A percentile compares a stretch with the other conserved stretches of the same genome.
Evolutionary conservation across 2,888 invertebrate species (phyloP).

Genomic region (Encarsia formosa): DNA sequence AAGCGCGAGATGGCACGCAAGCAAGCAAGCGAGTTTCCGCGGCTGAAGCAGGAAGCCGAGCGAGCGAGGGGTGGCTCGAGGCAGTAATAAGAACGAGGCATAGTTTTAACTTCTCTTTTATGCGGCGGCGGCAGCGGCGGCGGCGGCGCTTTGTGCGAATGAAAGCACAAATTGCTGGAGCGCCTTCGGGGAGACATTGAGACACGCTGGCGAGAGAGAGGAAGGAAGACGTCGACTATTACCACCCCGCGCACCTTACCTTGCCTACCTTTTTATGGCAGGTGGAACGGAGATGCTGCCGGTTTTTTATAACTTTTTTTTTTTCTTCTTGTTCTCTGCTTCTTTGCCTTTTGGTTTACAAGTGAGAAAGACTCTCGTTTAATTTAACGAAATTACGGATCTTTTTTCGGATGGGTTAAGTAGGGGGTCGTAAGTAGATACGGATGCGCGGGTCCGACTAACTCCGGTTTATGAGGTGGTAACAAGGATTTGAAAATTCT

Average conservation of each 20-base stretch:
- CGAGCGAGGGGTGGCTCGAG: slow-evolving; percentile 42
- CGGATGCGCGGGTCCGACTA: no score
- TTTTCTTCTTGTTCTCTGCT: no score
- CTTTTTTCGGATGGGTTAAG: no score
- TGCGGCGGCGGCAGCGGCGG: slow-evolving; percentile 43
- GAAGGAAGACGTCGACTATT: background rate
- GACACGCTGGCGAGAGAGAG: slow-evolving; percentile 34
- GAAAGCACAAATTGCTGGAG: slow-evolving; percentile 50
- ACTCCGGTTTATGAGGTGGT: no score
- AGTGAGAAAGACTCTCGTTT: no score
- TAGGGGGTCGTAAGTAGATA: no score
- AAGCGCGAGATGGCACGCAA: slow-evolving; percentile 4
- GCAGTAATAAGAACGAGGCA: slow-evolving; percentile 52
- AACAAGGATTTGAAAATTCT: no score
- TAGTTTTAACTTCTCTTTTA: slow-evolving; percentile 52
- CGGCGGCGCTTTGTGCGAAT: slow-evolving; percentile 47
- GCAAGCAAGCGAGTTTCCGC: background rate
- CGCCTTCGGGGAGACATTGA: slow-evolving; percentile 52
- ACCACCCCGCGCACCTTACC: no score
- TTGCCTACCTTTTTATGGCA: background rate
- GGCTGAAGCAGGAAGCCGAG: background rate
- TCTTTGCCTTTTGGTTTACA: no score
- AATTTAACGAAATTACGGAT: no score
- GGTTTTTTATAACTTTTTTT: background rate
- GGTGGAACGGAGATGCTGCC: background rate